Conservation (phyloP, 92 coral and sea anemone genomes). For the Desmophyllum pertusum region DNA sequence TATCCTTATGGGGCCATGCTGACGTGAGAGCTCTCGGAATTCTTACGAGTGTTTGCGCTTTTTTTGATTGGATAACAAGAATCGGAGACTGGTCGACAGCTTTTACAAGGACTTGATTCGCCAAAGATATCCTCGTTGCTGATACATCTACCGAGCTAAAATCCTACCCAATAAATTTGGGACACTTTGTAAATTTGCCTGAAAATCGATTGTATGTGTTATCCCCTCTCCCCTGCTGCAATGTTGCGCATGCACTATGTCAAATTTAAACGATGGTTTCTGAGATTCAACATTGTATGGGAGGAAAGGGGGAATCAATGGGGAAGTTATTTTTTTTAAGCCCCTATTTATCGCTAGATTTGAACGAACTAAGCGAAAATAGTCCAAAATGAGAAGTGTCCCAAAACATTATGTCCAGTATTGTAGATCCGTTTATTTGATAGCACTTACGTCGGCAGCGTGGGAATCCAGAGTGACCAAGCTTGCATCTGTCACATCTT, state of each 20-base stretch:
- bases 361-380: no score
- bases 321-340: neutral
- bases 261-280: no score
- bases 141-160: neutral
- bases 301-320: no score
- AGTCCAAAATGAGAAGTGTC: no score
- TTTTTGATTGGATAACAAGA: neutral
- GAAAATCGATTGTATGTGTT: no score
- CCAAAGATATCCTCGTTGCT: neutral
- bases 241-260: no score
- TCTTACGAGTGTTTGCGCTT: neutral
- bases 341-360: neutral
- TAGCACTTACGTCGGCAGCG: constrained; percentile 84
- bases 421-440: no score
- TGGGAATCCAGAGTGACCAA: constrained; percentile 86
- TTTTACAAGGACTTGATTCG: neutral
- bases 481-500: constrained; percentile 78
- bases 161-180: no score
- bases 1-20: neutral
- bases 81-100: neutral
- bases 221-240: no score
- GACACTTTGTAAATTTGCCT: no score
- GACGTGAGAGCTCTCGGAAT: neutral
- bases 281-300: no score
- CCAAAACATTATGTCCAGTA: neutral